Base-by-base conservation (phyloP, 1,140 invertebrate species). In the Pogonognathellus flavescens region DNA sequence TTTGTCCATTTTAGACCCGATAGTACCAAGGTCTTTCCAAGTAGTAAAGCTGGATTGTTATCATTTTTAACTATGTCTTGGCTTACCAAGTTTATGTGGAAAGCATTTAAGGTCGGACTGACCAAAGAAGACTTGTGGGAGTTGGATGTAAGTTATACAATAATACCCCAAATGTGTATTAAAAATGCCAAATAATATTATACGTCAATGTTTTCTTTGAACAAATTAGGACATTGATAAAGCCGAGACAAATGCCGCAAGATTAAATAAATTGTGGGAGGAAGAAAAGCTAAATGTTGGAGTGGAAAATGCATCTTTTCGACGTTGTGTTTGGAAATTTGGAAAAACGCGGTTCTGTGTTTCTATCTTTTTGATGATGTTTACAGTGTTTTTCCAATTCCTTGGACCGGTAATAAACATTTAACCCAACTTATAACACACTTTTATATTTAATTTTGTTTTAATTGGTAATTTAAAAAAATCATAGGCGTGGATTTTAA, bases 331-430 rank as follows among this genome's bases (percentile, higher is more conserved):
- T 25, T 88, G 87, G 88, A 49, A 76, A 55, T 89, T 89, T 86
- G 88, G 88, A 60, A 87, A 84, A 83, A 89, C 89, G 5, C 80
- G 89, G 83, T 87, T 86, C 57, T 86, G 82, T 53, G 81, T 89
- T 57, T 85, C 87, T 20, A 87, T 87, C 76, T 60, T 86, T 13
- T 57, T 89, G 2, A 88, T 89, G 86, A 82, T 88, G 18, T 57
- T 89, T n/a, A 85, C 88, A 14, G 86, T 89, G 13, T 62, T 87
- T 18, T 87, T 89, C 31, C 88, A 89, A 50, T 89, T 89, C 55
- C 16, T 89, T n/a, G 88, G 88, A 59, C 89, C 89, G 4, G 89
- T 89, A 84, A 88, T 86, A 85, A 1, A 70, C 57, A 14, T 80
- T 70, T 66, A 53, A n/a, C n/a, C n/a, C n/a, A n/a, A n/a, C n/a